Evolutionary conservation across 2,113 vertebrate genomes (phyloP).

Genomic region (Sminthopsis crassicaudata): DNA sequence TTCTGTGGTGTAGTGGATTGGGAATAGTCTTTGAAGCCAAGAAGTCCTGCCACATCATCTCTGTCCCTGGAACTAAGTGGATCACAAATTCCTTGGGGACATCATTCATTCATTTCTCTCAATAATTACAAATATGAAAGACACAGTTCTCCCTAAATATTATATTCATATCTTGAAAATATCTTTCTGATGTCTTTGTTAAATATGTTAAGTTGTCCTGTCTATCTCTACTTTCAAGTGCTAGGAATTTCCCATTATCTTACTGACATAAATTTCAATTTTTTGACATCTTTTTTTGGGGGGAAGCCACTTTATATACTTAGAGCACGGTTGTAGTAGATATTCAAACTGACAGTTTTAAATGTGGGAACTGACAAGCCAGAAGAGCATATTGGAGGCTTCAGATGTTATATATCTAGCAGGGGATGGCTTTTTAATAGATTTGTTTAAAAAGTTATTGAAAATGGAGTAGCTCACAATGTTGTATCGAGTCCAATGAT

Average conservation of each 20-base stretch:
- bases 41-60: background rate
- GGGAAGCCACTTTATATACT: background rate
- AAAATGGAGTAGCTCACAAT: background rate
- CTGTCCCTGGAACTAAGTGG: background rate
- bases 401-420: background rate
- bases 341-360: background rate
- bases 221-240: too few relatives aligned
- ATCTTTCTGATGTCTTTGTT: background rate
- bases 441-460: background rate
- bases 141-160: background rate
- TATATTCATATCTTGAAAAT: background rate
- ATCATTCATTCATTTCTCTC: background rate
- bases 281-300: background rate
- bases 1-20: background rate
- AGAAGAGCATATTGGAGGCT: background rate
- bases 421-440: background rate
- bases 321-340: background rate
- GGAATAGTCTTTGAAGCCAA: background rate
- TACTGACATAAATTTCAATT: background rate
- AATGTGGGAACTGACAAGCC: background rate
- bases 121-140: background rate
- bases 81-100: background rate
- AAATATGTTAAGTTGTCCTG: background rate
- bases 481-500: background rate
- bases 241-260: background rate